A percentile compares a stretch with the other conserved stretches of the same genome.
Evolutionary conservation across 2,888 invertebrate genomes (phyloP).

Genomic region (Phasia obesa): DNA sequence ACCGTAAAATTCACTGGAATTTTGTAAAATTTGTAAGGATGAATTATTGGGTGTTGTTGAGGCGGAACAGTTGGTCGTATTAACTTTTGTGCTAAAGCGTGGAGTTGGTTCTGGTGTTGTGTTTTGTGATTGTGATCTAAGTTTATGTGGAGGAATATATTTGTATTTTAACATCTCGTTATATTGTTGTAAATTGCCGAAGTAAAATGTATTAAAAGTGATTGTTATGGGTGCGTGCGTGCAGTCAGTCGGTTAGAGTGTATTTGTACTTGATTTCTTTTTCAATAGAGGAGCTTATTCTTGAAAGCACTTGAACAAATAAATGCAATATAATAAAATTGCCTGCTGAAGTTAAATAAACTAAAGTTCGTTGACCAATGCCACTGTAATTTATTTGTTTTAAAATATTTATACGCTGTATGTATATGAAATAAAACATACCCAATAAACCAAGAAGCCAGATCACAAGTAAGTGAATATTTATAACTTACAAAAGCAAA

Average conservation of each 20-base stretch:
- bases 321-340: neutral
- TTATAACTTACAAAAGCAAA: too few species aligned
- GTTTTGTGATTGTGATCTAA: slow-evolving; percentile 77
- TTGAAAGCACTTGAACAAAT: neutral
- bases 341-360: neutral
- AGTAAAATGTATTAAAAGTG: slow-evolving; percentile 4
- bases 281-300: slow-evolving; percentile 44
- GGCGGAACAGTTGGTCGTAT: slow-evolving; percentile 5
- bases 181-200: slow-evolving; percentile 11
- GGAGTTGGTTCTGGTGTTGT: slow-evolving; percentile 79
- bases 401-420: too few species aligned
- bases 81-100: slow-evolving; percentile 74
- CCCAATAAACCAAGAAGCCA: neutral
- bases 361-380: slow-evolving; percentile 46
- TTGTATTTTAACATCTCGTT: slow-evolving; percentile 79
- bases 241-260: too few species aligned
- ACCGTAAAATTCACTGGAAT: slow-evolving; percentile 76
- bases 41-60: slow-evolving; percentile 48
- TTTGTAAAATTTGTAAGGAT: slow-evolving; percentile 73
- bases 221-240: too few species aligned
- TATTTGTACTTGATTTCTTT: slow-evolving; percentile 28
- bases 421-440: neutral
- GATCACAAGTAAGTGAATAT: too few species aligned
- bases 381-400: neutral
- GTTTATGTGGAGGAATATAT: slow-evolving; percentile 79